Evolutionary conservation across 2,797 vertebrate genomes (phyloP).

Genomic region (Gambusia yucatana): DNA sequence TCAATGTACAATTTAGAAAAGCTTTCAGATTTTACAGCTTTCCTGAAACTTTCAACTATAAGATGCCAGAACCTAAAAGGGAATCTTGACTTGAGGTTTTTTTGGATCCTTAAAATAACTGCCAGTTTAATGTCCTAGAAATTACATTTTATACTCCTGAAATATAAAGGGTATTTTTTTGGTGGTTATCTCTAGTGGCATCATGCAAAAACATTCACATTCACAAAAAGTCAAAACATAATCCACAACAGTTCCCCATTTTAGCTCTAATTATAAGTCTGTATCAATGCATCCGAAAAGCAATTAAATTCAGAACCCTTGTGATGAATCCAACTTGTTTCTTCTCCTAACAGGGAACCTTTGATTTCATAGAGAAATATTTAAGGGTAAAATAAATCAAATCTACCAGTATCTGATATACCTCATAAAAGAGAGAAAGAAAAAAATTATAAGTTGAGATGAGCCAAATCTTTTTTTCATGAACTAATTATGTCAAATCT

Average conservation of each 20-base stretch:
- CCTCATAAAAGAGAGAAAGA: background rate
- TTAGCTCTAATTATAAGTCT: background rate
- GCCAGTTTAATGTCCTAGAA: background rate
- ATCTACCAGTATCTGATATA: background rate
- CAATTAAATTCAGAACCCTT: background rate
- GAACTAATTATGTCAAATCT: background rate
- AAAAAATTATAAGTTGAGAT: background rate
- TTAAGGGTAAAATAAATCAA: background rate
- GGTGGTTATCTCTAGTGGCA: background rate
- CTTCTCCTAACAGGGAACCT: background rate
- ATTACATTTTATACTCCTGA: background rate
- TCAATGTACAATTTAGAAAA: background rate
- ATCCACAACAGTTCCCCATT: background rate
- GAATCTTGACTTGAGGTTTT: background rate
- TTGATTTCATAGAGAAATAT: background rate
- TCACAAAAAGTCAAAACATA: background rate
- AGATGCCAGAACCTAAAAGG: background rate
- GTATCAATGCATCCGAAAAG: background rate
- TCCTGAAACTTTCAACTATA: background rate
- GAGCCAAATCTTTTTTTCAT: background rate
- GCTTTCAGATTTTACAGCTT: background rate
- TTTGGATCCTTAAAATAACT: background rate
- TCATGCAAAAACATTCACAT: background rate
- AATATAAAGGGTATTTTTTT: background rate
- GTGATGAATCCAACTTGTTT: background rate